These are phyloP conservation scores for Drosophila suboccidentalis DNA, from an alignment of 2,888 invertebrate species.

Conservation along the genomic window DNA sequence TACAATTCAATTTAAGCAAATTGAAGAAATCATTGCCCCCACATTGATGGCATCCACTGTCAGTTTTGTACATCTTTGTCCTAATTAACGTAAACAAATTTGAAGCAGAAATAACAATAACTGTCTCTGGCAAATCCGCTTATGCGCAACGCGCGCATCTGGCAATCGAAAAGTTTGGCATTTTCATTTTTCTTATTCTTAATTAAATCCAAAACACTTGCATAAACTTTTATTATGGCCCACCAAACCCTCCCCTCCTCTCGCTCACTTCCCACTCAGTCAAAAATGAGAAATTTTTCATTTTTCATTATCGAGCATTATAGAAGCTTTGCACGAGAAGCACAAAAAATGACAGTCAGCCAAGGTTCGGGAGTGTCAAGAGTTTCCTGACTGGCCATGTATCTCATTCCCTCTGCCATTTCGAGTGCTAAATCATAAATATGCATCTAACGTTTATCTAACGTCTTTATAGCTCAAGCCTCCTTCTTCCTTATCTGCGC, in stretches of 20 bases:
- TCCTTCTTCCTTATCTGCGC: slow-evolving; percentile 7
- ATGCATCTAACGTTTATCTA: slow-evolving; percentile 81
- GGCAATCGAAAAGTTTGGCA: slow-evolving; percentile 82
- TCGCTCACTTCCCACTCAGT: neutral
- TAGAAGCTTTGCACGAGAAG: slow-evolving; percentile 68
- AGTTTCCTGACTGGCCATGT: slow-evolving; percentile 42
- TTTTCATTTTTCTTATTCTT: slow-evolving; percentile 79
- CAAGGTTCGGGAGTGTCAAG: slow-evolving; percentile 47
- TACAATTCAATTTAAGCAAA: slow-evolving; percentile 21
- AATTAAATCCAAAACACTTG: slow-evolving; percentile 83
- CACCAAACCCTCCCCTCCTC: neutral
- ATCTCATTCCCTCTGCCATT: slow-evolving; percentile 18
- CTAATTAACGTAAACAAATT: slow-evolving; percentile 79
- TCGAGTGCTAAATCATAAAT: slow-evolving; percentile 79
- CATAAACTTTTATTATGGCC: slow-evolving; percentile 81
- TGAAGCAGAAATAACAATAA: slow-evolving; percentile 69
- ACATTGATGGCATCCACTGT: slow-evolving; percentile 7
- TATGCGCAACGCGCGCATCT: slow-evolving; percentile 80
- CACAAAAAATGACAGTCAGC: slow-evolving; percentile 57
- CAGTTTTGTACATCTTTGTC: slow-evolving; percentile 29
- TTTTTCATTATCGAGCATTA: slow-evolving; percentile 83
- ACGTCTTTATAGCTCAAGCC: slow-evolving; percentile 68
- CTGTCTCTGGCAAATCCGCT: slow-evolving; percentile 79
- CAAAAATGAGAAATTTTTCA: slow-evolving; percentile 76
- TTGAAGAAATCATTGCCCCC: slow-evolving; percentile 6